Evolutionary conservation across 2,888 invertebrate genomes (phyloP).

Genomic region (Cylindroiulus punctatus): DNA sequence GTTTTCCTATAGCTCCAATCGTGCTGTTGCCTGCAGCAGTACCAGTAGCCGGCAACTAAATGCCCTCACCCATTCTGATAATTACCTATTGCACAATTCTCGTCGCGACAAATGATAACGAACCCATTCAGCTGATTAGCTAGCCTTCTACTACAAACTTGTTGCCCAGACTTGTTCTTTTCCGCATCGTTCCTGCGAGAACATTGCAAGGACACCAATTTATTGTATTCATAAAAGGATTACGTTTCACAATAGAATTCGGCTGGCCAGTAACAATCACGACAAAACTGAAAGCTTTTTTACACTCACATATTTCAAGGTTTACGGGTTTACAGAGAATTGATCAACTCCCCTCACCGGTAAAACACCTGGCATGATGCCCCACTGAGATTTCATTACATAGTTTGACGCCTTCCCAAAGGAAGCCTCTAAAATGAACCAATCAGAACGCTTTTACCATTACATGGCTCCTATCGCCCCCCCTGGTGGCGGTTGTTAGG

Average conservation of each 20-base stretch:
- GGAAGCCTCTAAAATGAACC: too few species aligned
- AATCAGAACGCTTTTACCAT: too few species aligned
- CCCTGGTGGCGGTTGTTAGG: background rate
- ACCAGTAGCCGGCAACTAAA: background rate
- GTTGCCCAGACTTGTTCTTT: background rate
- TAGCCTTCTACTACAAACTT: background rate
- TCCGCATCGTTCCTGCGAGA: background rate
- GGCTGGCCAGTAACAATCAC: background rate
- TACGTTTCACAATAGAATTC: background rate
- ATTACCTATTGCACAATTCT: background rate
- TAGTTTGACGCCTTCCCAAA: too few species aligned
- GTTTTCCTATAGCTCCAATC: background rate
- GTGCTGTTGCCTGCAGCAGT: background rate
- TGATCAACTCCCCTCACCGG: background rate
- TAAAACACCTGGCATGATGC: background rate
- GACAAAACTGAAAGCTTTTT: background rate
- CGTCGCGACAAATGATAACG: background rate
- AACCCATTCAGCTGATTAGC: background rate
- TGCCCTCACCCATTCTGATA: constrained; percentile 5
- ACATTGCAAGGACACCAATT: background rate
- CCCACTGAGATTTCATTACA: too few species aligned
- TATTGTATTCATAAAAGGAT: background rate
- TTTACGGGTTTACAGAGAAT: background rate
- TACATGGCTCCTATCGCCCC: background rate
- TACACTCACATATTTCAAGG: constrained; percentile 31